A percentile compares a stretch with the other conserved stretches of the same genome.
These are phyloP conservation scores for Neotoxoptera formosana DNA, from an alignment of 1,140 invertebrate genomes.

Conservation along the genomic window DNA sequence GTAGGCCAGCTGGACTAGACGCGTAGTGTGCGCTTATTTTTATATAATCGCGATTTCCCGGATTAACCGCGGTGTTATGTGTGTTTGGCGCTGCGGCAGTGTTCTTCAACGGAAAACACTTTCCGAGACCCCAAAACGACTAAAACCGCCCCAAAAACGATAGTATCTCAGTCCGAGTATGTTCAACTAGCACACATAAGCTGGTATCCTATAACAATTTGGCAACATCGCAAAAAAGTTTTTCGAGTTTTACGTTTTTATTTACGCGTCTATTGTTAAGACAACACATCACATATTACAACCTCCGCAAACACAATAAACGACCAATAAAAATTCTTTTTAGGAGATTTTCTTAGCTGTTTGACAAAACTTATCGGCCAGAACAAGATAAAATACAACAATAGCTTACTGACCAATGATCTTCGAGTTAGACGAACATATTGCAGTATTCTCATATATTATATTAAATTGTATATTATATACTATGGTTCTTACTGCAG, in stretches of 20 bases:
- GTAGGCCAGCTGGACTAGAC: neutral
- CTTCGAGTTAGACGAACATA: neutral
- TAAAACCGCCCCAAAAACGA: neutral
- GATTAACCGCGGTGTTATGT: too few species aligned
- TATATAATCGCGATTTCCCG: neutral
- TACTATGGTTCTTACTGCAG: neutral
- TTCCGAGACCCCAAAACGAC: neutral
- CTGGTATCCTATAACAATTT: neutral
- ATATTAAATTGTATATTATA: neutral
- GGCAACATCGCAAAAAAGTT: neutral
- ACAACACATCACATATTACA: neutral
- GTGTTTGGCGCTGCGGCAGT: too few species aligned
- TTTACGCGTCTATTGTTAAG: neutral
- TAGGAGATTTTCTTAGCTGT: neutral
- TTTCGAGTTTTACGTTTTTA: neutral
- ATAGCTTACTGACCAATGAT: neutral
- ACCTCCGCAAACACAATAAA: neutral
- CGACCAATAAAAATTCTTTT: neutral
- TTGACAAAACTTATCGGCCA: neutral
- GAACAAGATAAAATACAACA: neutral
- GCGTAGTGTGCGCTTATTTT: neutral
- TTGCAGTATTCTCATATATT: neutral
- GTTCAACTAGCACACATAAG: neutral
- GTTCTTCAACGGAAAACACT: neutral
- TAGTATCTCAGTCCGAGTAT: neutral